Evolutionary conservation across 2,888 invertebrate species (phyloP).

Genomic region (Lasioglossum malachurum): DNA sequence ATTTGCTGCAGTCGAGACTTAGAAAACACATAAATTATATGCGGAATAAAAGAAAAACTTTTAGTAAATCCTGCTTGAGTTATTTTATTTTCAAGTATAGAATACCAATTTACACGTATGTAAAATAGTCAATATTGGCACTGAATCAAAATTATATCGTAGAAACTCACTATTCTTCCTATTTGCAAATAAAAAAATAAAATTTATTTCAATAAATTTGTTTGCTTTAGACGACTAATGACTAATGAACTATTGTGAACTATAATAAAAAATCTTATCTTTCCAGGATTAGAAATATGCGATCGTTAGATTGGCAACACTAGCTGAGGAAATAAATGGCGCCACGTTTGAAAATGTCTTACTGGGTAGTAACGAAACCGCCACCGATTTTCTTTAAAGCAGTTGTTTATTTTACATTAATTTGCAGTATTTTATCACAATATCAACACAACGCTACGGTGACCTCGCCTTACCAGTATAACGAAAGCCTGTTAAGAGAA

Average conservation of each 20-base stretch:
- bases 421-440: constrained; percentile 39
- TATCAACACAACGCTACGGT: constrained; percentile 39
- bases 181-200: neutral
- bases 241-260: neutral
- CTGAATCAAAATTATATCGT: neutral
- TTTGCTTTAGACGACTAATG: neutral
- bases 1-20: neutral
- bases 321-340: neutral
- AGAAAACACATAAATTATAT: neutral
- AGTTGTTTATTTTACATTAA: constrained; percentile 51
- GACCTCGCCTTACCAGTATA: constrained; percentile 11
- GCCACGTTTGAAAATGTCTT: neutral
- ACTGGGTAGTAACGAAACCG: neutral
- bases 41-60: neutral
- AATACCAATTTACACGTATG: neutral
- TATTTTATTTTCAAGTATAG: neutral
- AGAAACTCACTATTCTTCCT: neutral
- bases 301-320: constrained; percentile 7
- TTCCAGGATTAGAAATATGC: neutral
- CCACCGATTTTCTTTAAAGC: constrained; percentile 5
- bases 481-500: constrained; percentile 29
- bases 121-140: neutral
- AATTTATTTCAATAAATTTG: neutral
- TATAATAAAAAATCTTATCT: neutral
- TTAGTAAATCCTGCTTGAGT: neutral